A percentile compares a stretch with the other conserved stretches of the same genome.
phyloP scores from a whole-genome alignment of 2,113 vertebrate species.

The Tiliqua scincoides region DNA sequence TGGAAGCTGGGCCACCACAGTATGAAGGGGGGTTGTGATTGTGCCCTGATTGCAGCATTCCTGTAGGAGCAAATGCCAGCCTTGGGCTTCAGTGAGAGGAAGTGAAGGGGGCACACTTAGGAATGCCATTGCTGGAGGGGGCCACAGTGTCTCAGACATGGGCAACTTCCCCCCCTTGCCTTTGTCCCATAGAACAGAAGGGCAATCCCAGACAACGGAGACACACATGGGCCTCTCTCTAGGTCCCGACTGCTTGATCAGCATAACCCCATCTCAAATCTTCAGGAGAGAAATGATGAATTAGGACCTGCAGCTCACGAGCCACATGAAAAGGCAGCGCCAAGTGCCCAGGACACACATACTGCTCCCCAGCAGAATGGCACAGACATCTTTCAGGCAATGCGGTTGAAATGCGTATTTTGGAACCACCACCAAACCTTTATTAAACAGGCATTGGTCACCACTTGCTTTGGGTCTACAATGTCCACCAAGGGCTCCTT shows the following conservation, averaged over 20 bases:
- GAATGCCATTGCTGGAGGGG: too few species aligned
- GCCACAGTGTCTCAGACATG: too few species aligned
- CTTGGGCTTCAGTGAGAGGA: too few species aligned
- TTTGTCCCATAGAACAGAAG: too few species aligned
- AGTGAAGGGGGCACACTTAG: too few species aligned
- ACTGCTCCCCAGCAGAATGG: constrained; percentile 21
- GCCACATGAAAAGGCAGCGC: constrained; percentile 1
- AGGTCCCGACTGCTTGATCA: too few species aligned
- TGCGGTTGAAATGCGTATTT: constrained; percentile 29
- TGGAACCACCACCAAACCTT: constrained; percentile 85
- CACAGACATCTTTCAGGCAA: neutral
- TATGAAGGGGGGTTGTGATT: neutral
- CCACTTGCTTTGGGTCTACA: constrained; percentile 97
- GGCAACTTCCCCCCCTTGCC: neutral
- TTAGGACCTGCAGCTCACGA: constrained; percentile 12
- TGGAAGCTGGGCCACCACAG: neutral
- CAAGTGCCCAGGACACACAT: constrained; percentile 10
- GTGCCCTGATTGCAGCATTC: too few species aligned
- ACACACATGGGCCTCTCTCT: too few species aligned
- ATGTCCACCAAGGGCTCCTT: constrained; percentile 97
- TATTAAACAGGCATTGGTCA: constrained; percentile 95
- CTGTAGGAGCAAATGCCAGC: neutral
- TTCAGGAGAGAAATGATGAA: neutral
- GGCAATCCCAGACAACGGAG: too few species aligned
- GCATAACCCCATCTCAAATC: too few species aligned